These are phyloP conservation scores for Xyrauchen texanus DNA, from an alignment of 2,113 vertebrate genomes.

Conservation along the genomic window DNA sequence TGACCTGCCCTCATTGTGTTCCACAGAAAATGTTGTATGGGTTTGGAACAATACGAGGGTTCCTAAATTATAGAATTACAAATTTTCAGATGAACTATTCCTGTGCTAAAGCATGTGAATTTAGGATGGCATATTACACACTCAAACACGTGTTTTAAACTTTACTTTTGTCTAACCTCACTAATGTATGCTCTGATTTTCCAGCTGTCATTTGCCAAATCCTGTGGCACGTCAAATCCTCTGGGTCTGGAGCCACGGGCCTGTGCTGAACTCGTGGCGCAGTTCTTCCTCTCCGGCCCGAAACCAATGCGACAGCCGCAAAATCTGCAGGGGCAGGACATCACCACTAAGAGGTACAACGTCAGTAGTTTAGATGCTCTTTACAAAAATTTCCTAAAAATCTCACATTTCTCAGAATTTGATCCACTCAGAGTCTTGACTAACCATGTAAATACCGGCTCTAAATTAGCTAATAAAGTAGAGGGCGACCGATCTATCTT, in stretches of 20 bases:
- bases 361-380: not conserved
- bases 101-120: not conserved
- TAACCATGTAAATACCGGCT: no score
- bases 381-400: not conserved
- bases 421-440: no score
- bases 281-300: slow-evolving; percentile 82
- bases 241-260: slow-evolving; percentile 80
- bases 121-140: not conserved
- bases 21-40: no score
- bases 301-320: slow-evolving; percentile 70
- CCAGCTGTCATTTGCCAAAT: slow-evolving; percentile 87
- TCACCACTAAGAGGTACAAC: slow-evolving; percentile 93
- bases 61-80: no score
- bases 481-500: no score
- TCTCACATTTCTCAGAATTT: no score
- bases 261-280: slow-evolving; percentile 79
- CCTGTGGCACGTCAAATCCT: slow-evolving; percentile 82
- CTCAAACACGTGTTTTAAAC: not conserved
- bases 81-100: no score
- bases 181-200: slow-evolving; percentile 20
- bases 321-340: slow-evolving; percentile 81
- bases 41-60: no score
- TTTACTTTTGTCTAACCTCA: not conserved
- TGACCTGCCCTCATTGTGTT: no score
- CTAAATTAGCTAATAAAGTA: no score